Evolutionary conservation across 2,797 vertebrate species (phyloP).

Genomic region (Adrianichthys oophorus): DNA sequence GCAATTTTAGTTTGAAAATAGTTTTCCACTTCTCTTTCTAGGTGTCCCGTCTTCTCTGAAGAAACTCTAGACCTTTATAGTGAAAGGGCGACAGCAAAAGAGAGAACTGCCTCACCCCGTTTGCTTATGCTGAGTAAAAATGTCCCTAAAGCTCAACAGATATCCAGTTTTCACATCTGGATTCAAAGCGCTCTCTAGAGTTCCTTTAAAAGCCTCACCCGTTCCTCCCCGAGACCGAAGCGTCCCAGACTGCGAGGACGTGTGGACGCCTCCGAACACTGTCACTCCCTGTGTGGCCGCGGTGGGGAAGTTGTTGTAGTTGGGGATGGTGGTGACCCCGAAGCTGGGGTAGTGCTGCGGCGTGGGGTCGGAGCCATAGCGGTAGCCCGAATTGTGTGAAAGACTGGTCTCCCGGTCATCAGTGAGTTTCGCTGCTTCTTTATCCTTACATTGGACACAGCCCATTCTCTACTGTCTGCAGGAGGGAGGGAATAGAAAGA

Average conservation of each 20-base stretch:
- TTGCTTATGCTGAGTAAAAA: too few species aligned
- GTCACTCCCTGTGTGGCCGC: slow-evolving; percentile 91
- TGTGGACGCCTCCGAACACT: slow-evolving; percentile 96
- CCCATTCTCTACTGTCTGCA: slow-evolving; percentile 98
- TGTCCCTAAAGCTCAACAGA: too few species aligned
- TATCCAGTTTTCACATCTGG: too few species aligned
- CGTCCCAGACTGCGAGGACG: slow-evolving; percentile 95
- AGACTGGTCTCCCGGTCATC: slow-evolving; percentile 95
- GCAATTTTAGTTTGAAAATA: slow-evolving; percentile 1
- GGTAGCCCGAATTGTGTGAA: slow-evolving; percentile 94
- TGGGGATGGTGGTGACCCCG: slow-evolving; percentile 94
- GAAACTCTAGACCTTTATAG: too few species aligned
- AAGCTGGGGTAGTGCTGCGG: slow-evolving; percentile 98
- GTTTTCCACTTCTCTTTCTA: slow-evolving; percentile 21
- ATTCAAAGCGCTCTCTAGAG: too few species aligned
- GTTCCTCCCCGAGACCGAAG: slow-evolving; percentile 94
- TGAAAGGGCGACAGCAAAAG: too few species aligned
- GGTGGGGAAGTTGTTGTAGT: slow-evolving; percentile 98
- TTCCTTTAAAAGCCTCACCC: slow-evolving; percentile 70
- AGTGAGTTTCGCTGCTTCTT: slow-evolving; percentile 99
- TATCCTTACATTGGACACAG: slow-evolving; percentile 99
- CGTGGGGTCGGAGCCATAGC: slow-evolving; percentile 97
- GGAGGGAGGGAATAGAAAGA: slow-evolving; percentile 24
- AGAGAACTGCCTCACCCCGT: too few species aligned
- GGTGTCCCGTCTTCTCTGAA: slow-evolving; percentile 9